A percentile compares a stretch with the other conserved stretches of the same genome.
These are phyloP conservation scores for Prionace glauca DNA, from an alignment of 2,797 vertebrate species.

Conservation along the genomic window DNA sequence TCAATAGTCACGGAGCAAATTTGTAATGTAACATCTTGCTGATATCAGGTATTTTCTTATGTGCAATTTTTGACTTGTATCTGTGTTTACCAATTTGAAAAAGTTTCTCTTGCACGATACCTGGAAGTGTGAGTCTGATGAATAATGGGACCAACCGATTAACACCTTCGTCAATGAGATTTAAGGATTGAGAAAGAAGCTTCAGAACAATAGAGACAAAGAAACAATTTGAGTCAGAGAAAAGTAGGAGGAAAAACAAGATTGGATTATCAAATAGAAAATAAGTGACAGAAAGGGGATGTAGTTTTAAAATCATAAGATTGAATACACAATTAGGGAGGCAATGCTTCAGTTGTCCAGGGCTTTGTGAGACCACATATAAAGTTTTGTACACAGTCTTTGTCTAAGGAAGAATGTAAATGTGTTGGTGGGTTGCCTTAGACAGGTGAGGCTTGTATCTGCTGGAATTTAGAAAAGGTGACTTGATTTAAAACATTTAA, in stretches of 20 bases:
- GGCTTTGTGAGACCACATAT: too few species aligned
- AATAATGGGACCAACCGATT: neutral
- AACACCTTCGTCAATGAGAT: neutral
- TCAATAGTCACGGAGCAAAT: neutral
- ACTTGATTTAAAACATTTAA: too few species aligned
- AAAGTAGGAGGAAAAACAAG: neutral
- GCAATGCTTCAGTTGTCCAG: too few species aligned
- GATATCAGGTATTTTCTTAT: neutral
- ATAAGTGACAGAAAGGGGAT: neutral
- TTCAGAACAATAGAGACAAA: neutral
- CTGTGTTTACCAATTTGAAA: neutral
- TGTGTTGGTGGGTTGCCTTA: too few species aligned
- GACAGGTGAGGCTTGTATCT: too few species aligned
- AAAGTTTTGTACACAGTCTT: too few species aligned
- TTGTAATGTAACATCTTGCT: neutral
- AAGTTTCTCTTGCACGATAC: neutral
- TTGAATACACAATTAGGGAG: neutral
- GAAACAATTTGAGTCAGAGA: neutral
- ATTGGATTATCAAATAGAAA: neutral
- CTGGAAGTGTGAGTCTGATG: neutral
- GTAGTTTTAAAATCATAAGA: neutral
- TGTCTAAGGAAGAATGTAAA: too few species aligned
- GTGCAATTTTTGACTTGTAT: neutral
- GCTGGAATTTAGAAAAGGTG: too few species aligned
- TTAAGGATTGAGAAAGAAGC: neutral